Evolutionary conservation across 2,888 invertebrate species (phyloP), one percentile per base, ranked within the genome.

Genomic region (Zaprionus lineosus): DNA sequence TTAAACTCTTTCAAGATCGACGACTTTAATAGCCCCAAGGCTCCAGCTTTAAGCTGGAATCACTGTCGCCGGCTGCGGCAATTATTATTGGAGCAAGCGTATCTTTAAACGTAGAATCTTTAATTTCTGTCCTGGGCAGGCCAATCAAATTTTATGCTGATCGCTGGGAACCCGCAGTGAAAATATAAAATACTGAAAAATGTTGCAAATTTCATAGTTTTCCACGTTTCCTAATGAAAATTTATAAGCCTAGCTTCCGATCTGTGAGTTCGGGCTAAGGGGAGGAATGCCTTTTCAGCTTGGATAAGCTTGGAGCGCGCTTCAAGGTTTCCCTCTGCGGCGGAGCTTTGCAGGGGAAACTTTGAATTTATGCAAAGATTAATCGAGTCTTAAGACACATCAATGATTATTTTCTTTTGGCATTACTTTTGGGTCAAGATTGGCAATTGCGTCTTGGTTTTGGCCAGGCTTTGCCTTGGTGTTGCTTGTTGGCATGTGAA

Each of bases 91-190:
- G 33, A 26, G 28, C 34, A 24, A 14, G 1, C 36, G 26, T 59
- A 55, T 50, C n/a, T n/a, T n/a, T n/a, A n/a, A n/a, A n/a, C n/a
- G n/a, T n/a, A n/a, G n/a, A n/a, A n/a, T n/a, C n/a, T n/a, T n/a
- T n/a, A n/a, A n/a, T n/a, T n/a, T n/a, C n/a, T n/a, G n/a, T n/a
- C n/a, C n/a, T n/a, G n/a, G n/a, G n/a, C n/a, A n/a, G n/a, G n/a
- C n/a, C n/a, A 48, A 69, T 79, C 57, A 83, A 72, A 51, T 68
- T 76, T 68, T 51, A 71, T 71, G 75, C 75, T 66, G 71, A 57
- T 63, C n/a, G 64, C 46, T n/a, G n/a, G n/a, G n/a, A n/a, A n/a
- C n/a, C n/a, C n/a, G n/a, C n/a, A n/a, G n/a, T n/a, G n/a, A n/a
- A n/a, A n/a, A n/a, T n/a, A n/a, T n/a, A n/a, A n/a, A n/a, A n/a